These are phyloP conservation scores for Gadopsis marmoratus DNA, from an alignment of 2,797 vertebrate genomes.

Conservation along the genomic window DNA sequence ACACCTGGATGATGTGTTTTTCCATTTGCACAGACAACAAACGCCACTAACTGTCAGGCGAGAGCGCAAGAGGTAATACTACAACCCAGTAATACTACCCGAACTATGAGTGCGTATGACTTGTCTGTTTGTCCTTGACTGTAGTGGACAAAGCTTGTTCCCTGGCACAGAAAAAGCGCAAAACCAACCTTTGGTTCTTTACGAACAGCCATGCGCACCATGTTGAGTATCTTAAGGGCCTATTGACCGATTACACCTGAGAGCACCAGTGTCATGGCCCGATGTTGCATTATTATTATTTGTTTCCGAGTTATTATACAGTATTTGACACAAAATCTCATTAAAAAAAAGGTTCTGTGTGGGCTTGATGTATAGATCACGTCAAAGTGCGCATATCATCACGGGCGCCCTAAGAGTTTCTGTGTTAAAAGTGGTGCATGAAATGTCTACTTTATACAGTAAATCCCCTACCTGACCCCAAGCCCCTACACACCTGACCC, in stretches of 20 bases:
- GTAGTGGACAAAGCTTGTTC: neutral
- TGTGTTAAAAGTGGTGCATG: neutral
- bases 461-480: neutral
- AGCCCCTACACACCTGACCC: too few relatives aligned
- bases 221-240: neutral
- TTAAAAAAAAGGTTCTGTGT: neutral
- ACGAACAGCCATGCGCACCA: neutral
- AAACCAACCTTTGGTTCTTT: neutral
- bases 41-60: neutral
- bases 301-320: too few relatives aligned
- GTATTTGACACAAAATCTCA: neutral
- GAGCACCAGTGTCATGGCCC: neutral
- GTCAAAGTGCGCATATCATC: neutral
- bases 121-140: neutral
- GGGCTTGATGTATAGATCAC: neutral
- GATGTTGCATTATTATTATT: neutral
- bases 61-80: neutral
- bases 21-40: neutral
- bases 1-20: neutral
- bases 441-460: neutral
- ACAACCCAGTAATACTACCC: too few relatives aligned
- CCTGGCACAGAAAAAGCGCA: neutral
- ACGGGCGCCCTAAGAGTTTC: too few relatives aligned
- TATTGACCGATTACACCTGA: neutral
- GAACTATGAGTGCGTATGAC: neutral